Evolutionary conservation across 2,888 invertebrate genomes (phyloP), one percentile per base, ranked within the genome.

Genomic region (Acleris laterana): DNA sequence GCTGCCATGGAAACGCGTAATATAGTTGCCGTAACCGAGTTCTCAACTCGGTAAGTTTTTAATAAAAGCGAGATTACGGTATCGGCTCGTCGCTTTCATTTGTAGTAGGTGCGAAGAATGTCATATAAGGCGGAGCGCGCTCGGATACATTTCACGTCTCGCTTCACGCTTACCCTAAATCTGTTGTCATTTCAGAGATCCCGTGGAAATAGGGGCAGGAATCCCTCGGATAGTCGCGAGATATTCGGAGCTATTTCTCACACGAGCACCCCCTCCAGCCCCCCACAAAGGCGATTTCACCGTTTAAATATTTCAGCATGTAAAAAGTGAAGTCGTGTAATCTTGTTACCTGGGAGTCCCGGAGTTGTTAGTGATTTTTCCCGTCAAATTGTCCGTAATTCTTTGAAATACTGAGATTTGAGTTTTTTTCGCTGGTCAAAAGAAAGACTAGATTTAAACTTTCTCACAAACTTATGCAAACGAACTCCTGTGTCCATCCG

Each of bases 111-210:
- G 86, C 83, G 82, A 90, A 89, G 90, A 92, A 91, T 91, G 90
- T 91, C 91, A 90, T 90, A 91, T 90, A 85, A 85, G 80, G 83
- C 82, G 86, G 78, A 76, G 79, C 87, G 79, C 89, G 89, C 88
- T 84, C 80, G 89, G 87, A 86, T 91, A 91, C 89, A 89, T 93
- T 91, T 92, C 84, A 92, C 92, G 91, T 87, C 85, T 89, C 90
- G 90, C 87, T 91, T 86, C 83, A 79, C 90, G 88, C 90, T 89
- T 90, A 89, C 85, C 90, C 88, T 88, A 90, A 91, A 91, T 91
- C 91, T 91, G 90, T 91, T 91, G 92, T 92, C 91, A 91, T 90
- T 91, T 89, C 76, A 88, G 78, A 79, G 87, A 90, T 90, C 90
- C 89, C 86, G 81, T 81, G 81, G 84, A 88, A 89, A 88, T 88